These are phyloP conservation scores for Lucifuga dentata DNA, from an alignment of 2,113 vertebrate genomes.

Conservation along the genomic window DNA sequence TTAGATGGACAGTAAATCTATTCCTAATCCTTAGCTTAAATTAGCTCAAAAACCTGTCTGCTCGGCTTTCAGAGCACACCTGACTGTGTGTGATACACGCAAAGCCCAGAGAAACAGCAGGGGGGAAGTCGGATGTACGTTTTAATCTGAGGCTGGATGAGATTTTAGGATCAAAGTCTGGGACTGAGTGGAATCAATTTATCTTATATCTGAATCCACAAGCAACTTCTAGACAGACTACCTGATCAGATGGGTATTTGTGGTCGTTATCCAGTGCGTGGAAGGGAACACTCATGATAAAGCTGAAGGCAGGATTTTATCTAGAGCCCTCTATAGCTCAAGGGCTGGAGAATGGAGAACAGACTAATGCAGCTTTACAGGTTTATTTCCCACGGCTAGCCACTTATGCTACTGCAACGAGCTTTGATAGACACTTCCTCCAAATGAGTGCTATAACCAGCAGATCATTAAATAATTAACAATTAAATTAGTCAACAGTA, in stretches of 20 bases:
- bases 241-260: constrained; percentile 66
- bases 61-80: constrained; percentile 68
- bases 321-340: constrained; percentile 16
- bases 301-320: constrained; percentile 44
- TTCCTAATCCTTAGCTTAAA: constrained; percentile 65
- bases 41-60: constrained; percentile 63
- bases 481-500: too few relatives aligned
- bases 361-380: constrained; percentile 23
- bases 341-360: constrained; percentile 25
- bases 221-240: constrained; percentile 61
- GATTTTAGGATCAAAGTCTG: constrained; percentile 72
- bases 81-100: constrained; percentile 47
- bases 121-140: constrained; percentile 51
- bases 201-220: constrained; percentile 65
- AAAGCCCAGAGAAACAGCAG: constrained; percentile 39
- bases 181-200: constrained; percentile 57
- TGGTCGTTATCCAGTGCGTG: constrained; percentile 57
- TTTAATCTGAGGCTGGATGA: constrained; percentile 64
- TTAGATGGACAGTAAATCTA: constrained; percentile 70
- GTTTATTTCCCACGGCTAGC: constrained; percentile 11
- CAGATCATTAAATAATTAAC: too few relatives aligned
- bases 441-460: too few relatives aligned
- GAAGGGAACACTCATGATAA: constrained; percentile 63
- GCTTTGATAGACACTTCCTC: background rate
- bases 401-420: background rate